A percentile compares a stretch with the other conserved stretches of the same genome.
phyloP scores from a whole-genome alignment of 2,113 vertebrate species.

The Porphyrio hochstetteri region DNA sequence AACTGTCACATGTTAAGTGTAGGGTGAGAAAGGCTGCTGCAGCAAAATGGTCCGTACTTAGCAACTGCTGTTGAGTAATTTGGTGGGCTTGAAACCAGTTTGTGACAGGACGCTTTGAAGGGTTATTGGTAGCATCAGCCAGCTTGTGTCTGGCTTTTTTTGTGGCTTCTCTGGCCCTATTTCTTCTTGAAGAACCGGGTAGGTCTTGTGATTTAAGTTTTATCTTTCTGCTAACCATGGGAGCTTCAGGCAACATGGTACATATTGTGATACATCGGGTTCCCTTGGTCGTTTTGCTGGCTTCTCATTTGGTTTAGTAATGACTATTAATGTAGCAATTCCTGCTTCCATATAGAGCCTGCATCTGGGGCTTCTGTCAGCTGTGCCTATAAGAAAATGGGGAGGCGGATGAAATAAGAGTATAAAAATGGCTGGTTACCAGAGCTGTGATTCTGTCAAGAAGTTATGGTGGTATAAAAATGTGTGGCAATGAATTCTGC shows the following conservation, averaged over 20 bases:
- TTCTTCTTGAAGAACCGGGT: neutral
- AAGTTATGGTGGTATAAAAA: neutral
- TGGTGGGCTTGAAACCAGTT: neutral
- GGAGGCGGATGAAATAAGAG: neutral
- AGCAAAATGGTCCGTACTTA: neutral
- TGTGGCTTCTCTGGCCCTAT: neutral
- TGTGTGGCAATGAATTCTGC: neutral
- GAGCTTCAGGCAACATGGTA: rapidly evolving
- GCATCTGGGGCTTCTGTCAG: neutral
- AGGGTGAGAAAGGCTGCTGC: neutral
- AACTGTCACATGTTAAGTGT: neutral
- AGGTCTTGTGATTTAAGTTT: neutral
- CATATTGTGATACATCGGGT: neutral
- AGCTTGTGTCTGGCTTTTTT: neutral
- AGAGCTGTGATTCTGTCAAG: neutral
- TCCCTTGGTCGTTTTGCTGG: neutral
- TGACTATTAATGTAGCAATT: neutral
- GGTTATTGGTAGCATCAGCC: neutral
- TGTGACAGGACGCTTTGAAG: neutral
- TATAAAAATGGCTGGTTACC: neutral
- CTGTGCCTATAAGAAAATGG: neutral
- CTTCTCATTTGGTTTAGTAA: neutral
- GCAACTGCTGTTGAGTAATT: neutral
- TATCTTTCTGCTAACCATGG: neutral
- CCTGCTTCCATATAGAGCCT: neutral